Percentiles rank a stretch among this genome's conserved stretches.
Conservation (phyloP, 2,797 vertebrate genomes). For the Anguilla megastoma region DNA sequence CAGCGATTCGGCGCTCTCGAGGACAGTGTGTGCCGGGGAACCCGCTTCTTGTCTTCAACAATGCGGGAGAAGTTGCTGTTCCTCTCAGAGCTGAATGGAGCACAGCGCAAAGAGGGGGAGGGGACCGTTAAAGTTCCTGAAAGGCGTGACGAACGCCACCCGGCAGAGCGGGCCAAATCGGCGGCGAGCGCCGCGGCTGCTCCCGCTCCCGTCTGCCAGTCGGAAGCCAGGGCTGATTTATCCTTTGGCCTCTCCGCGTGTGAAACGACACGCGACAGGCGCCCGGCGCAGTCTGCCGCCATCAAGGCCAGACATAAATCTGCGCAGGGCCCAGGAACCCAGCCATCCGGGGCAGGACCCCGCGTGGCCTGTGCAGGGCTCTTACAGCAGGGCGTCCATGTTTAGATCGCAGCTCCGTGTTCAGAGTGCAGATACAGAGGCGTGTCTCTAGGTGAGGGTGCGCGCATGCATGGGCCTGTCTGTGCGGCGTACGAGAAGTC, state of each 20-base stretch:
- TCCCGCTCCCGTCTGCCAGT: neutral
- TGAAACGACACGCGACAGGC: neutral
- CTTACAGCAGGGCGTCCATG: neutral
- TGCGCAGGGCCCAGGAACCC: neutral
- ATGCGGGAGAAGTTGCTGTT: neutral
- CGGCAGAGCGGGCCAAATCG: neutral
- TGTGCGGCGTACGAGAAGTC: neutral
- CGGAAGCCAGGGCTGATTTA: neutral
- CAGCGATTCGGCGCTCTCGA: neutral
- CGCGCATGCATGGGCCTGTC: neutral
- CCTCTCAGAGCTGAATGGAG: neutral
- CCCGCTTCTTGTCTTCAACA: neutral
- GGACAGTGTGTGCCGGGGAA: neutral
- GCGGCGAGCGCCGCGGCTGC: neutral
- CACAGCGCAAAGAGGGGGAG: neutral
- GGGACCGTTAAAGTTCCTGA: neutral
- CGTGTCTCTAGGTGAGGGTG: neutral
- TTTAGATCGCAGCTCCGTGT: neutral
- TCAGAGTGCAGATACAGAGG: neutral
- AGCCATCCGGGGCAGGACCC: neutral
- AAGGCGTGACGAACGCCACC: neutral
- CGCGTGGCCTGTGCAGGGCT: neutral
- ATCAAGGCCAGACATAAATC: neutral
- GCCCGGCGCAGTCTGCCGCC: neutral
- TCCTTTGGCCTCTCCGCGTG: neutral